Evolutionary conservation across 2,888 invertebrate genomes (phyloP), one percentile per base, ranked within the genome.

Genomic region (Eurois occulta): DNA sequence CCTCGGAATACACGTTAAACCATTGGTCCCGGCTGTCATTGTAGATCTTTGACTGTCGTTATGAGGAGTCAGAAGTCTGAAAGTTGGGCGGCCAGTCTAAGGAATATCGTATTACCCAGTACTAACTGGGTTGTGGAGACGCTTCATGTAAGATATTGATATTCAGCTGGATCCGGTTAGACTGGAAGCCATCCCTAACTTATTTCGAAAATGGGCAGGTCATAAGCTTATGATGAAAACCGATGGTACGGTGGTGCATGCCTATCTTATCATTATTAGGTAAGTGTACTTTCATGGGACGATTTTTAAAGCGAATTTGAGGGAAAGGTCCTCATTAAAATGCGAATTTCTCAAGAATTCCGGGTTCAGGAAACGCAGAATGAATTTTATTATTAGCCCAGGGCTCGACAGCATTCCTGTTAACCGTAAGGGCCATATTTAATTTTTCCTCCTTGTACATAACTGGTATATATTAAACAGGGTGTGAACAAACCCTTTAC

Each of bases 201-300:
- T 28, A 58, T 58, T 58, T 58, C 6, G 6, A 16, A 28, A 58
- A 58, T 32, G 18, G 32, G 60, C 32, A 21, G 21, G 5, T n/a
- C n/a, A 6, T 21, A 24, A 24, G 38, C 13, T n/a, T 13, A 38
- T 64, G 38, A 7, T 38, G 4, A 64, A n/a, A 64, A 64, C n/a
- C 7, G 16, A 13, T n/a, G n/a, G 65, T 21, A 66, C 18, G 35
- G 48, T 62, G 72, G 69, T 76, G 69, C 72, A 77, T 76, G 69
- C 69, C 71, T 81, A 84, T 83, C 7, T 76, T 72, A 77, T 71
- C 71, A 75, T 60, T 64, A 52, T 65, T 79, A 58, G 55, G 48
- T n/a, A 65, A 41, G 48, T 11, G 28, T 2, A 38, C 21, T 64
- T 70, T 73, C 66, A n/a, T 35, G 38, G 38, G n/a, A 52, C 38